Evolutionary conservation across 2,797 vertebrate species (phyloP).

Genomic region (Cynodonichthys magdalenae): DNA sequence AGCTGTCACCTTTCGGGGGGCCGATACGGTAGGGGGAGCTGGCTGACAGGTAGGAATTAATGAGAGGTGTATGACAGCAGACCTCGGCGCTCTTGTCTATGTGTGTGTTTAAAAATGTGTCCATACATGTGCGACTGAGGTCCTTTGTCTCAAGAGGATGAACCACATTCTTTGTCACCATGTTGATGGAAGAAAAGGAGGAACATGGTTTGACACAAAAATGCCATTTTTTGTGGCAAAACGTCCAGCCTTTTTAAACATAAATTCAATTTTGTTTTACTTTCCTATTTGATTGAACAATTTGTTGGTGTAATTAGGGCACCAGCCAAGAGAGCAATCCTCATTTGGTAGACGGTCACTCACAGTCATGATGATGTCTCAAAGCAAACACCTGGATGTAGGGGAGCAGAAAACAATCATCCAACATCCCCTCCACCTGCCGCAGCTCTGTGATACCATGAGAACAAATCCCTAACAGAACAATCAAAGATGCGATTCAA

Average conservation of each 20-base stretch:
- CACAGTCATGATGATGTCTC: constrained; percentile 24
- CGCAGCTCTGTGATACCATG: constrained; percentile 37
- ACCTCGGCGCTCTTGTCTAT: constrained; percentile 66
- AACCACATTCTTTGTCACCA: constrained; percentile 66
- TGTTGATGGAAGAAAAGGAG: constrained; percentile 40
- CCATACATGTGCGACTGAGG: constrained; percentile 53
- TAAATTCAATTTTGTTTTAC: constrained; percentile 16
- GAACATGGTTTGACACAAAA: constrained; percentile 34
- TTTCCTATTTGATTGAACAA: constrained; percentile 6
- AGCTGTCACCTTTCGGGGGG: constrained; percentile 80
- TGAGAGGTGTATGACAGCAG: constrained; percentile 82
- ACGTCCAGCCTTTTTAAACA: constrained; percentile 13
- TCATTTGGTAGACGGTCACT: constrained; percentile 26
- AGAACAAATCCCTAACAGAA: constrained; percentile 57
- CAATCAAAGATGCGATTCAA: constrained; percentile 67
- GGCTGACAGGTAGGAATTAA: constrained; percentile 85
- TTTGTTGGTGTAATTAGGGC: constrained; percentile 33
- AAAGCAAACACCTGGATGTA: constrained; percentile 46
- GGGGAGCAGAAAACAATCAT: constrained; percentile 36
- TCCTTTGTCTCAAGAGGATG: constrained; percentile 80
- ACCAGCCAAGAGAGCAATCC: constrained; percentile 13
- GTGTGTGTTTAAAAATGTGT: constrained; percentile 50
- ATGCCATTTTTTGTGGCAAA: constrained; percentile 3
- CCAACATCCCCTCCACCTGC: constrained; percentile 26
- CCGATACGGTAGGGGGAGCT: constrained; percentile 74